Evolutionary conservation across 2,113 vertebrate species (phyloP), one percentile per base, ranked within the genome.

Genomic region (Leptobrachium leishanense): DNA sequence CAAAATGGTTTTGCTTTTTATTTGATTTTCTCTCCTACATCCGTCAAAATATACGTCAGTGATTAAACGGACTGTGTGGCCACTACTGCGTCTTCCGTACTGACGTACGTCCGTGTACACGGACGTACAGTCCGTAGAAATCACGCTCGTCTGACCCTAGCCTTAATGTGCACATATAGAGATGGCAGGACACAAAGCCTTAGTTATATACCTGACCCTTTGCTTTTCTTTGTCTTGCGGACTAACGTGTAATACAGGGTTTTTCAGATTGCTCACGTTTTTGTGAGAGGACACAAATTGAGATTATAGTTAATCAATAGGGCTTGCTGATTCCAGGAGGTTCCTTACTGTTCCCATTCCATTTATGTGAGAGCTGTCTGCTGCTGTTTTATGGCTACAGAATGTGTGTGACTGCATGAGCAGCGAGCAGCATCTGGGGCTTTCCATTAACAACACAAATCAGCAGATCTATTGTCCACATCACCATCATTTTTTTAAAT

Each of bases 301-400:
- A 78, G 70, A 68, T 78, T 84, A 82, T 82, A 43, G 83, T 70
- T 85, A 85, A 87, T 90, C 84, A 83, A 72, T 77, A 74, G 79
- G 74, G 81, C 83, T 84, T 82, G 82, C 82, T 41, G 1, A 83
- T 59, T 81, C 57, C 31, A 82, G 77, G 54, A 1, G 82, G 78
- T 83, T 50, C 63, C 66, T 74, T 43, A 62, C 64, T 73, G 72
- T 69, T 84, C 82, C 65, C 55, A 43, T 84, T 86, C 82, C 78
- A 53, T 72, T 31, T 77, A 82, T 39, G 20, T n/a, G 44, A 68
- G 71, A 39, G 59, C 43, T 20, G 64, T 69, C 57, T 72, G 72
- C 82, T 53, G 77, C 70, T 72, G 44, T 62, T 46, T 31, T 46
- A 40, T 13, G 44, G 3, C 40, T 46, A 43, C 46, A 71, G 68